Percentiles rank a stretch among this genome's conserved stretches.
Conservation (phyloP, 2,888 invertebrate genomes). For the Pachycephus smyrnensis region DNA sequence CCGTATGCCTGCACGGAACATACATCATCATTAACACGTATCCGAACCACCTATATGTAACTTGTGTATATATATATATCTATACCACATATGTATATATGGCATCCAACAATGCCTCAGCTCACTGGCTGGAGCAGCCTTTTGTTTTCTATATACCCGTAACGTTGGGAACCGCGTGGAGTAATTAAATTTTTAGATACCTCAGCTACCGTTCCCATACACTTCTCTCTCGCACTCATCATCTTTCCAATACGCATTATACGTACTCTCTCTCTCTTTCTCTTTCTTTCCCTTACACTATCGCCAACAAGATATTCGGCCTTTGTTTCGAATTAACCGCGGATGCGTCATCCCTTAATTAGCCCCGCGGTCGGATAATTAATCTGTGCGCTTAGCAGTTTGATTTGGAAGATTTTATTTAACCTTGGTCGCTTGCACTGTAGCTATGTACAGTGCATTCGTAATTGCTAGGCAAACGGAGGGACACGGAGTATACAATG, state of each 20-base stretch:
- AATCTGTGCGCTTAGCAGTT: background rate
- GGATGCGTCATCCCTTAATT: background rate
- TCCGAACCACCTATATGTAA: slow-evolving; percentile 29
- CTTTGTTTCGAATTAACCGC: slow-evolving; percentile 8
- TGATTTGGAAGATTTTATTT: background rate
- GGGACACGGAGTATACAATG: no score
- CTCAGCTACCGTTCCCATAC: background rate
- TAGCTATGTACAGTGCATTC: background rate
- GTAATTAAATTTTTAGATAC: slow-evolving; percentile 16
- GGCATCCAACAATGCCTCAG: slow-evolving; percentile 27
- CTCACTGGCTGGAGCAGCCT: slow-evolving; percentile 8
- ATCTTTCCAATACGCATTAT: background rate
- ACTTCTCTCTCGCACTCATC: background rate
- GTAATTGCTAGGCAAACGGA: no score
- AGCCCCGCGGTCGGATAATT: background rate
- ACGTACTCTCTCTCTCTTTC: no score
- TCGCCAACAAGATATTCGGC: background rate
- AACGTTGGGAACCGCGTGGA: slow-evolving; percentile 6
- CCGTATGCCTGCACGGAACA: slow-evolving; percentile 3
- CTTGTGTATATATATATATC: background rate
- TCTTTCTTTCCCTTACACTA: background rate
- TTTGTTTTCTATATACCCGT: slow-evolving; percentile 19
- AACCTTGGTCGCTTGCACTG: background rate
- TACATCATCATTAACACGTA: slow-evolving; percentile 42
- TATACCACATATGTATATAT: slow-evolving; percentile 11